Evolutionary conservation across 2,113 vertebrate species (phyloP).

Genomic region (Trichomycterus rosablanca): DNA sequence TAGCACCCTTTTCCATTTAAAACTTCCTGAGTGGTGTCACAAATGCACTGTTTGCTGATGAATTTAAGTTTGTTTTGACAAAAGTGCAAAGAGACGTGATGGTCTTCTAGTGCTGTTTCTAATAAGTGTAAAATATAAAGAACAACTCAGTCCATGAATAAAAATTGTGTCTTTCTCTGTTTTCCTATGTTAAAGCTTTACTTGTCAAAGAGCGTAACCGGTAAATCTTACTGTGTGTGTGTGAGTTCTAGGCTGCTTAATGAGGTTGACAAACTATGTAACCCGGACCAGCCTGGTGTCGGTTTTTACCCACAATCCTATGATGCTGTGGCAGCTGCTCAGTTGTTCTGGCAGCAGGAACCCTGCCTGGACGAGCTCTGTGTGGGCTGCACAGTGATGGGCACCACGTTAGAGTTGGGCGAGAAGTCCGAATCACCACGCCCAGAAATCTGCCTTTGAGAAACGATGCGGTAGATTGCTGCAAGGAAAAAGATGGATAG

Average conservation of each 20-base stretch:
- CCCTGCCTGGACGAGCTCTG: constrained; percentile 68
- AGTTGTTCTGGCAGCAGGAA: constrained; percentile 83
- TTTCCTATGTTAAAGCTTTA: constrained; percentile 41
- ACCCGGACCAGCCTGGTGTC: constrained; percentile 27
- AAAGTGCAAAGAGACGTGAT: constrained; percentile 13
- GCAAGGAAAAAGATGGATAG: constrained; percentile 34
- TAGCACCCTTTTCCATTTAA: constrained; percentile 7
- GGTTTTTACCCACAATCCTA: constrained; percentile 37
- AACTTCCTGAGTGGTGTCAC: neutral
- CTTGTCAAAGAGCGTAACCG: constrained; percentile 29
- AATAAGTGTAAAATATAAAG: constrained; percentile 33
- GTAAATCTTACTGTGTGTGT: constrained; percentile 37
- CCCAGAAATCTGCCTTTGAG: constrained; percentile 78
- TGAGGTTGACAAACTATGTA: constrained; percentile 25
- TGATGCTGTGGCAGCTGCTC: constrained; percentile 49
- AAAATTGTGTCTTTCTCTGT: constrained; percentile 25
- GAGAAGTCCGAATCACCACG: constrained; percentile 70
- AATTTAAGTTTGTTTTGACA: constrained; percentile 6
- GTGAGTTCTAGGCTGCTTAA: constrained; percentile 23
- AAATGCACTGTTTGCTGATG: neutral
- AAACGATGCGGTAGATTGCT: constrained; percentile 85
- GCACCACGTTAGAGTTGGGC: constrained; percentile 74
- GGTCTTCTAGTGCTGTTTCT: constrained; percentile 8
- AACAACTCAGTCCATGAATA: constrained; percentile 29
- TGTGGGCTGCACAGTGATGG: constrained; percentile 81